phyloP scores from a whole-genome alignment of 2,888 invertebrate genomes.

The Erebia aethiops region DNA sequence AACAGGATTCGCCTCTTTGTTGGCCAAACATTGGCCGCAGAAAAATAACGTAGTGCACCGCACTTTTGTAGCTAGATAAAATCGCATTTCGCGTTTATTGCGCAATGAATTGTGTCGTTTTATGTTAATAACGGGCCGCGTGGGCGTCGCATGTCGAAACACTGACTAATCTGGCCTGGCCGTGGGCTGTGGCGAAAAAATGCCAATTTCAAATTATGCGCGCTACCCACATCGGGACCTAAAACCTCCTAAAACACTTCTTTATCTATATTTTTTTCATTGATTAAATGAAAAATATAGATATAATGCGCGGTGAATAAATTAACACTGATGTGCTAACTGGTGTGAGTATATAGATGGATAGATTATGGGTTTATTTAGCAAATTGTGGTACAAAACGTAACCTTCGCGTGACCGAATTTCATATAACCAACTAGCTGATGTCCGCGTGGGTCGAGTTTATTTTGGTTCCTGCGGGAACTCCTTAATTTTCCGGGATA shows the following conservation, averaged over 20 bases:
- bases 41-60: constrained; percentile 11
- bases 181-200: constrained; percentile 78
- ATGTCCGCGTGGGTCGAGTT: too few species aligned
- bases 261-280: constrained; percentile 48
- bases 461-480: too few species aligned
- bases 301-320: neutral
- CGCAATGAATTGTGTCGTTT: constrained; percentile 79
- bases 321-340: constrained; percentile 4
- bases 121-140: constrained; percentile 76
- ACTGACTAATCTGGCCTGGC: constrained; percentile 81
- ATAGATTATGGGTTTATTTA: neutral
- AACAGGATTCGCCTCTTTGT: neutral
- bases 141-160: constrained; percentile 78
- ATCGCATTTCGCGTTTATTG: constrained; percentile 77
- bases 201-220: constrained; percentile 82
- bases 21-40: constrained; percentile 20
- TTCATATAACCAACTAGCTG: too few species aligned
- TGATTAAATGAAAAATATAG: constrained; percentile 9
- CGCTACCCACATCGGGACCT: constrained; percentile 70
- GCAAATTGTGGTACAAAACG: neutral
- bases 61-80: constrained; percentile 69
- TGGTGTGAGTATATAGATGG: neutral
- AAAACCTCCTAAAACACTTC: constrained; percentile 63
- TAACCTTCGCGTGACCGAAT: neutral
- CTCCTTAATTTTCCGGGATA: too few species aligned